Conservation (phyloP, 2,888 invertebrate species). For the Lithophane leautieri region DNA sequence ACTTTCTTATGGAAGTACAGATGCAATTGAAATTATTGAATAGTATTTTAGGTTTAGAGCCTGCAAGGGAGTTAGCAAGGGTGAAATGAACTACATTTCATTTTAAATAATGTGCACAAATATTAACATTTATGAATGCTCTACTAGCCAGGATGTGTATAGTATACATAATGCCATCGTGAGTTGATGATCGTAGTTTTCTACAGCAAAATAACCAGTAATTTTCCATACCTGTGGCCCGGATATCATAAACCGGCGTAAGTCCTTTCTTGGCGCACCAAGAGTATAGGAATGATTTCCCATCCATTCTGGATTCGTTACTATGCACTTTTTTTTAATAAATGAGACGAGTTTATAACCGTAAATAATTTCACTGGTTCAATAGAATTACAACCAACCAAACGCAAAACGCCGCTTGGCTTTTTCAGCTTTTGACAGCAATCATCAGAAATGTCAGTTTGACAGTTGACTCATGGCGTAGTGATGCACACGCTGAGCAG, state of each 20-base stretch:
- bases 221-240: slow-evolving; percentile 93
- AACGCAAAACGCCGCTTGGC: neutral
- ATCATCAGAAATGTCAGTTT: slow-evolving; percentile 1
- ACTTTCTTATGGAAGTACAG: neutral
- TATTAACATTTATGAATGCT: neutral
- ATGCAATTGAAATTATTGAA: neutral
- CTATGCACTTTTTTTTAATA: neutral
- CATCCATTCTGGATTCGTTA: slow-evolving; percentile 77
- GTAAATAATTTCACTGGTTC: neutral
- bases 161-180: neutral
- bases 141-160: neutral
- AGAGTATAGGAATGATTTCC: slow-evolving; percentile 96
- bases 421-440: slow-evolving; percentile 3
- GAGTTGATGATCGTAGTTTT: neutral
- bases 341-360: neutral
- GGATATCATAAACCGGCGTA: slow-evolving; percentile 94
- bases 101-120: neutral
- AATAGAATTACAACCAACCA: neutral
- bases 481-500: neutral
- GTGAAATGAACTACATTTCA: neutral
- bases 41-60: neutral
- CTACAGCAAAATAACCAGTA: neutral
- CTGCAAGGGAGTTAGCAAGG: neutral
- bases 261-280: slow-evolving; percentile 96
- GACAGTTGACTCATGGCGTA: neutral